Percentiles rank a stretch among this genome's conserved stretches.
Conservation (phyloP, 2,797 vertebrate genomes). For the Halcyon badia region DNA sequence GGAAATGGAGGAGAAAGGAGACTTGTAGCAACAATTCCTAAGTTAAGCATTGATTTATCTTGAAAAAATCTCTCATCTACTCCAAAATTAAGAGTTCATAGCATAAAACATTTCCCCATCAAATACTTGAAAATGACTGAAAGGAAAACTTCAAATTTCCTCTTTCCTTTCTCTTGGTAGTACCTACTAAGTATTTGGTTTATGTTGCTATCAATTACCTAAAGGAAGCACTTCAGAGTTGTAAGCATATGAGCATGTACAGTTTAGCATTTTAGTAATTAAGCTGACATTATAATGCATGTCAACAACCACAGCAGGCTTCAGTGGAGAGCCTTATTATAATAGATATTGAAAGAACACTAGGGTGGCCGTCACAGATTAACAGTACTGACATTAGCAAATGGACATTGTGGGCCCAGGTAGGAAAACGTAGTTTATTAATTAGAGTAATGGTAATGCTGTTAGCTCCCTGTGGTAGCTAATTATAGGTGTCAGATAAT, state of each 20-base stretch:
- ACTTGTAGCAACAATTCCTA: neutral
- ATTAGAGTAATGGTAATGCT: constrained; percentile 32
- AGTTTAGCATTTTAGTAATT: constrained; percentile 11
- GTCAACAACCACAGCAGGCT: constrained; percentile 1
- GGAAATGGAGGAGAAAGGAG: neutral
- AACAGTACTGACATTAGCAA: neutral
- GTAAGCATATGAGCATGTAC: rapidly evolving
- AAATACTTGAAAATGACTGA: neutral
- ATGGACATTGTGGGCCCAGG: neutral
- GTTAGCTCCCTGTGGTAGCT: neutral
- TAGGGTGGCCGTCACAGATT: neutral
- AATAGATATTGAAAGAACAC: neutral
- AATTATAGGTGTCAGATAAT: constrained; percentile 17
- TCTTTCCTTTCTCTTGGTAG: neutral
- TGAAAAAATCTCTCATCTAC: neutral
- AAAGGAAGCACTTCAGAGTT: neutral
- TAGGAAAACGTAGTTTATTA: constrained; percentile 20
- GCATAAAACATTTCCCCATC: neutral
- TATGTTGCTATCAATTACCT: neutral
- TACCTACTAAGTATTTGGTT: neutral
- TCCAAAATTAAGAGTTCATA: neutral
- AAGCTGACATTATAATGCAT: neutral
- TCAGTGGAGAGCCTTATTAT: neutral
- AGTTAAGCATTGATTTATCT: neutral
- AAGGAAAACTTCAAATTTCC: neutral